phyloP scores from a whole-genome alignment of 2,888 invertebrate species.

The Hydrotaea cyrtoneurina region DNA sequence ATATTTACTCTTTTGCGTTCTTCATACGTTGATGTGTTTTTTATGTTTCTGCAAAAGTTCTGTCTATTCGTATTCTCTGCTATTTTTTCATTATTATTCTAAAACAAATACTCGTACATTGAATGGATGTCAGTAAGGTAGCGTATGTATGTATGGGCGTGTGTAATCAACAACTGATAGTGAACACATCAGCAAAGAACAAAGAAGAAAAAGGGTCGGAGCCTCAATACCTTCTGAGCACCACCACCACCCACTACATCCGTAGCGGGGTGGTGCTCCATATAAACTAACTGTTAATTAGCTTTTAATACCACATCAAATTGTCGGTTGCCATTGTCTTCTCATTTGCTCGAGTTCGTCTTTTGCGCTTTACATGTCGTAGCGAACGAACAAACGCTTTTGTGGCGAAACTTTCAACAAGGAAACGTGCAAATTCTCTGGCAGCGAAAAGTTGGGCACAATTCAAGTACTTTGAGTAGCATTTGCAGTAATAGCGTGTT shows the following conservation, averaged over 20 bases:
- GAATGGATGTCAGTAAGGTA: not conserved
- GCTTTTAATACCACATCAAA: conserved; percentile 51
- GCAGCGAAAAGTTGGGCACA: not conserved
- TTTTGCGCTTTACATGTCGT: not conserved
- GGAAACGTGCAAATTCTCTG: conserved; percentile 21
- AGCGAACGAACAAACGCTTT: not conserved
- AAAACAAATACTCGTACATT: not conserved
- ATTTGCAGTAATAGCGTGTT: not conserved
- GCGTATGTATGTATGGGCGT: too few species aligned
- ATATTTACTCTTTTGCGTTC: conserved; percentile 40
- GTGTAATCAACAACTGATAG: too few species aligned
- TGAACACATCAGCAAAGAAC: not conserved
- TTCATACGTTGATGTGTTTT: conserved; percentile 13
- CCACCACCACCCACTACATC: too few species aligned
- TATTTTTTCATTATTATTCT: conserved; percentile 11
- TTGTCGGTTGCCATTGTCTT: conserved; percentile 42
- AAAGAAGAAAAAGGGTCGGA: not conserved
- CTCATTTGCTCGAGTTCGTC: not conserved
- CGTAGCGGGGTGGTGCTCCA: not conserved
- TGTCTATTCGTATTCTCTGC: not conserved
- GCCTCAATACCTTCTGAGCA: too few species aligned
- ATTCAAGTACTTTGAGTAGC: not conserved
- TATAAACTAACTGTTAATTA: conserved; percentile 50
- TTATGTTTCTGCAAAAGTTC: conserved; percentile 3
- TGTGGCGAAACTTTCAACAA: conserved; percentile 30